Evolutionary conservation across 2,113 vertebrate species (phyloP).

Genomic region (Hyaena hyaena): DNA sequence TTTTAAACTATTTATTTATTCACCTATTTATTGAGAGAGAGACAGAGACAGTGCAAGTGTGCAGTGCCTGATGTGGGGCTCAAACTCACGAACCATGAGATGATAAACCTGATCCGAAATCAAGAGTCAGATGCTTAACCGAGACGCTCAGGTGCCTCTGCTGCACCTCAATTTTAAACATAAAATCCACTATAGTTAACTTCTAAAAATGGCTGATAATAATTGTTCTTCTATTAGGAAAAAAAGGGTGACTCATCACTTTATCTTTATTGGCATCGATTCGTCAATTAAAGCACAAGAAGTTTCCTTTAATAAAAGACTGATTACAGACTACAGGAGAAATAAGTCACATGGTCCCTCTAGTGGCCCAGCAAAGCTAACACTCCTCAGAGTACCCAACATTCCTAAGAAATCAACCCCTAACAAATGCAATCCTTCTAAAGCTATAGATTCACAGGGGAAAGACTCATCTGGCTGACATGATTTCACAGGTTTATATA

Average conservation of each 20-base stretch:
- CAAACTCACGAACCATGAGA: too few relatives aligned
- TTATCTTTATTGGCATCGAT: neutral
- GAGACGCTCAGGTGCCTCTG: too few relatives aligned
- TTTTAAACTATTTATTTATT: neutral
- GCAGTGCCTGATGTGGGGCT: too few relatives aligned
- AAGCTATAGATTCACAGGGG: neutral
- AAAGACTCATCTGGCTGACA: neutral
- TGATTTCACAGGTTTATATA: neutral
- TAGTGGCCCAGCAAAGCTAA: neutral
- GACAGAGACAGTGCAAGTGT: too few relatives aligned
- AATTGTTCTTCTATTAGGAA: neutral
- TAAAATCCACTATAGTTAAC: neutral
- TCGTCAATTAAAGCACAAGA: neutral
- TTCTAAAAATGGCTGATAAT: neutral
- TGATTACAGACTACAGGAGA: neutral
- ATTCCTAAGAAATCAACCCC: neutral
- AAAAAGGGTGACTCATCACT: neutral
- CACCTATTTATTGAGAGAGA: too few relatives aligned
- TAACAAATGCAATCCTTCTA: neutral
- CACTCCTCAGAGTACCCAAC: neutral
- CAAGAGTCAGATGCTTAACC: too few relatives aligned
- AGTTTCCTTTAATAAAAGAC: neutral
- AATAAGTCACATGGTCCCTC: slow-evolving; percentile 2
- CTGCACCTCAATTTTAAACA: neutral
- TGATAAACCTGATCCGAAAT: too few relatives aligned